Base-by-base conservation (phyloP, 2,797 vertebrate genomes). In the Lemur catta region DNA sequence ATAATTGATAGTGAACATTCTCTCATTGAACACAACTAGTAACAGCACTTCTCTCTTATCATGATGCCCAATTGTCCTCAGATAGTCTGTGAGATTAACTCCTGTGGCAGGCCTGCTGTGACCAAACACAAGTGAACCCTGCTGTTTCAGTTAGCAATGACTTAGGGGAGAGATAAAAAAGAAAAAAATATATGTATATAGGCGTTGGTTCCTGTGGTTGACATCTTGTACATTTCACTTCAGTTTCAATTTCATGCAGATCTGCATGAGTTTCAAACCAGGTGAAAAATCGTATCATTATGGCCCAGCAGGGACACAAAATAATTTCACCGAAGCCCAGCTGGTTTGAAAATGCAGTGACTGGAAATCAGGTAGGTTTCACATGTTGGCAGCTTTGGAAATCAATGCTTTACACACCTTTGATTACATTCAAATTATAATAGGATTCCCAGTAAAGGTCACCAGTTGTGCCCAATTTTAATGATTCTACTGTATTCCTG, bases 201-300 rank as follows among this genome's bases (percentile, higher is more conserved):
- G 4, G 7, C 65, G 46, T 26, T 75, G 26, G 22, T 38, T 94
- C 20, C 9, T 28, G 18, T 69, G 61, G 33, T 84, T 95, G 85
- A 94, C 71, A 89, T 17, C 61, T 84, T 89, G 28, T 61, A 80
- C 67, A 90, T 90, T 97, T 97, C 84, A 92, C 50, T 95, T 94
- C 33, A 46, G 55, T 94, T 97, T 96, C 50, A 86, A 76, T 96
- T 95, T 96, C 80, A 85, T 82, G 93, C 81, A 84, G 76, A 97
- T 97, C 78, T 72, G 61, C 72, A 69, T 96, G 86, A 89, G 93
- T 94, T 97, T 96, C 95, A 94, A 96, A 93, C 55, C 35, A 88
- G 57, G 91, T 96, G 95, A 97, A 97, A 98, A 96, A 96, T 95
- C 89, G 96, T 97, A 96, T 97, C 87, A 96, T 98, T 97, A 97